Evolutionary conservation across 2,113 vertebrate genomes (phyloP).

Genomic region (Rhinoderma darwinii): DNA sequence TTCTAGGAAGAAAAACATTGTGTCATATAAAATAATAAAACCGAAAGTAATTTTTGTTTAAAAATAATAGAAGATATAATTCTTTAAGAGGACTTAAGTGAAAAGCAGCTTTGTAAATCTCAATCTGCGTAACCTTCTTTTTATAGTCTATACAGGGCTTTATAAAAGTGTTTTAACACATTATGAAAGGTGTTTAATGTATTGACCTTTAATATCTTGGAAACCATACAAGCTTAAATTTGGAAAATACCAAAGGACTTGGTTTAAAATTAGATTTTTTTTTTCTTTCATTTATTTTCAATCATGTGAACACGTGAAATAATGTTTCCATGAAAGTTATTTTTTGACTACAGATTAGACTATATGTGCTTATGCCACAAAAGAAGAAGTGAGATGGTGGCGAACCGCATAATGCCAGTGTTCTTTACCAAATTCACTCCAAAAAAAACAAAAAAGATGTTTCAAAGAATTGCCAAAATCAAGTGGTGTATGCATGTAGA

Average conservation of each 20-base stretch:
- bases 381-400: slow-evolving; percentile 37
- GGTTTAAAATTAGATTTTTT: slow-evolving; percentile 52
- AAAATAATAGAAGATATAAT: slow-evolving; percentile 44
- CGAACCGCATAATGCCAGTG: slow-evolving; percentile 25
- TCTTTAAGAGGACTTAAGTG: slow-evolving; percentile 49
- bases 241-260: slow-evolving; percentile 50
- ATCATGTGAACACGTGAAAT: slow-evolving; percentile 43
- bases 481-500: neutral
- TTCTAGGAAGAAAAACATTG: slow-evolving; percentile 22
- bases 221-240: slow-evolving; percentile 50
- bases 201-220: slow-evolving; percentile 59
- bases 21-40: slow-evolving; percentile 27
- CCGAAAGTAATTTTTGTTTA: neutral
- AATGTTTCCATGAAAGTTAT: slow-evolving; percentile 50
- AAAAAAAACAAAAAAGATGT: slow-evolving; percentile 35
- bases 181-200: slow-evolving; percentile 59
- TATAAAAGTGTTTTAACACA: slow-evolving; percentile 55
- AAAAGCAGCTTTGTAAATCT: slow-evolving; percentile 53
- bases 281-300: slow-evolving; percentile 50
- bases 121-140: slow-evolving; percentile 49
- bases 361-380: slow-evolving; percentile 27
- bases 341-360: slow-evolving; percentile 12
- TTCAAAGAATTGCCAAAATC: slow-evolving; percentile 16
- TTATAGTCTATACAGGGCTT: slow-evolving; percentile 48
- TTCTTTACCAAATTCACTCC: slow-evolving; percentile 32